Conservation (phyloP, 2,888 invertebrate genomes). For the Ypsolopha sequella region DNA sequence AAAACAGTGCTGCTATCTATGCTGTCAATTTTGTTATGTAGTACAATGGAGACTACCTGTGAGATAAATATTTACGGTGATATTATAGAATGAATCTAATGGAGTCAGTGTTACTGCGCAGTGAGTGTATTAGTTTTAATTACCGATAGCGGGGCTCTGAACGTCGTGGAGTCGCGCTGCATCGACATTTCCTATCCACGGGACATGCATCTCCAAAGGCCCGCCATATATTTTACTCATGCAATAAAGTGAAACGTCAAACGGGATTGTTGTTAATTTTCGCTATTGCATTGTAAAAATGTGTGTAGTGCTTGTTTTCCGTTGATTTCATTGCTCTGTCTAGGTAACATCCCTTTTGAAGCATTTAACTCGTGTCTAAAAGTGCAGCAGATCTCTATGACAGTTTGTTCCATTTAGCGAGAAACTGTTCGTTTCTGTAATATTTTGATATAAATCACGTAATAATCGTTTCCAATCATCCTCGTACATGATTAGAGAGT, state of each 20-base stretch:
- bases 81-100: slow-evolving; percentile 42
- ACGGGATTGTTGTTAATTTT: slow-evolving; percentile 43
- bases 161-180: slow-evolving; percentile 8
- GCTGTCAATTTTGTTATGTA: slow-evolving; percentile 79
- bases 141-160: slow-evolving; percentile 7
- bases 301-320: slow-evolving; percentile 2
- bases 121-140: slow-evolving; percentile 25
- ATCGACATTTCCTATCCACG: slow-evolving; percentile 23
- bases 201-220: slow-evolving; percentile 28
- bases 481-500: background rate
- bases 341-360: background rate
- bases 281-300: slow-evolving; percentile 17
- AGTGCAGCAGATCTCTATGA: background rate
- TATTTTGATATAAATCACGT: background rate
- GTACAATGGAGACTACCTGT: slow-evolving; percentile 74
- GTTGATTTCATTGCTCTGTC: background rate
- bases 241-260: slow-evolving; percentile 65
- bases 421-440: background rate
- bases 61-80: slow-evolving; percentile 74
- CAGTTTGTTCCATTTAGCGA: background rate
- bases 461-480: background rate
- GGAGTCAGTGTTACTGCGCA: slow-evolving; percentile 19
- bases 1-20: slow-evolving; percentile 81
- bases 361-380: background rate
- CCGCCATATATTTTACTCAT: slow-evolving; percentile 64